phyloP scores from a whole-genome alignment of 2,113 vertebrate species.

The Sciurus niger region DNA sequence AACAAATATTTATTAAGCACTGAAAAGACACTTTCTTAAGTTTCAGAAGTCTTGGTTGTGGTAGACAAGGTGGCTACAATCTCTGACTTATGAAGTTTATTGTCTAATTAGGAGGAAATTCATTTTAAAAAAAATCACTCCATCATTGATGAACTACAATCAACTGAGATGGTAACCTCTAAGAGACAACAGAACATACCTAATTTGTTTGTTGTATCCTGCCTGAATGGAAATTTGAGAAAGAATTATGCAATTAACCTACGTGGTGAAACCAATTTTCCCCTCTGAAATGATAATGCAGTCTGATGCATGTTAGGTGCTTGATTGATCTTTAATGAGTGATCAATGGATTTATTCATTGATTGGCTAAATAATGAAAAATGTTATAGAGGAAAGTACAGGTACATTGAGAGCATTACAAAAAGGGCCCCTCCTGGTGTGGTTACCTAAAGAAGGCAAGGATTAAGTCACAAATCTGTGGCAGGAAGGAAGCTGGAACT shows the following conservation, averaged over 20 bases:
- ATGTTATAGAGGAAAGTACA: not conserved
- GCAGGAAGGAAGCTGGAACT: not conserved
- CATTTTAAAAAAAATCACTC: not conserved
- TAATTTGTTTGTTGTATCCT: not conserved
- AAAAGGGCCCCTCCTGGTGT: not conserved
- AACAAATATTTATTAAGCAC: conserved; percentile 33
- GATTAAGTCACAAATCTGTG: not conserved
- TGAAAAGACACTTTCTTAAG: not conserved
- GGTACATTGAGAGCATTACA: not conserved
- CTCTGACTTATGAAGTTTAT: not conserved
- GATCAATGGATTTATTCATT: not conserved
- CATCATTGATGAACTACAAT: not conserved
- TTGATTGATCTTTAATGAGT: not conserved
- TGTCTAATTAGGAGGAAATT: not conserved
- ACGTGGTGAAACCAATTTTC: not conserved
- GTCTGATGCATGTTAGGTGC: not conserved
- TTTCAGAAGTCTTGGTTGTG: not conserved
- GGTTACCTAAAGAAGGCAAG: not conserved
- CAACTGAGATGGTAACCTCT: not conserved
- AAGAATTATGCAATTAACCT: not conserved
- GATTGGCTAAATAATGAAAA: not conserved
- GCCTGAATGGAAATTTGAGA: not conserved
- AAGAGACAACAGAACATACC: not conserved
- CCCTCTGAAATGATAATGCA: not conserved
- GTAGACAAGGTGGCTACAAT: not conserved